phyloP scores from a whole-genome alignment of 2,797 vertebrate genomes.

The Dromococcyx pavoninus region DNA sequence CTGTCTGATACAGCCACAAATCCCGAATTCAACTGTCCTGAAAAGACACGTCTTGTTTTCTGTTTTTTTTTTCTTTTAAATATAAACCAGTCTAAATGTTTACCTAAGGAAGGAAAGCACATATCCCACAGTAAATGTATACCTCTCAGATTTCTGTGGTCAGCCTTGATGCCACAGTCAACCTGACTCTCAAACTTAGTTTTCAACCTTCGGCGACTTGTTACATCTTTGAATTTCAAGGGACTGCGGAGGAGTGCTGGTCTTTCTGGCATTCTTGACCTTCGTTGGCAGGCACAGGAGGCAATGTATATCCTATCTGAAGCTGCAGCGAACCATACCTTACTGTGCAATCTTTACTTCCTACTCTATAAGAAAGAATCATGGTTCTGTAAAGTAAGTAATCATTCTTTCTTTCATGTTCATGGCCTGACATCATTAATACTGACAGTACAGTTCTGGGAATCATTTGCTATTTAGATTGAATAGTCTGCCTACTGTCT shows the following conservation, averaged over 20 bases:
- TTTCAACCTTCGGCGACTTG: not conserved
- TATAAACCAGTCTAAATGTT: not conserved
- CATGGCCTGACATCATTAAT: conserved; percentile 24
- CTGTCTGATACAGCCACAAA: not conserved
- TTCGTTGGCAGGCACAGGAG: not conserved
- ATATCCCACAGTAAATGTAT: not conserved
- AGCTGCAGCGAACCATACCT: not conserved
- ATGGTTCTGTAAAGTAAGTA: not conserved
- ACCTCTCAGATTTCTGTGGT: not conserved
- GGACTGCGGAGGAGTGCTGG: not conserved
- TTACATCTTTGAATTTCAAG: not conserved
- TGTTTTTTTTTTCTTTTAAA: not conserved
- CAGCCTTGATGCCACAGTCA: not conserved
- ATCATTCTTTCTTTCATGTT: not conserved
- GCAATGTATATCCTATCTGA: rapidly evolving
- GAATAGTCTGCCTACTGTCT: not conserved
- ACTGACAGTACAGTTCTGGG: conserved; percentile 2
- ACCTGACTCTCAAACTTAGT: not conserved
- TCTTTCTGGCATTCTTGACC: not conserved
- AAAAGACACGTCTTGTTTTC: not conserved
- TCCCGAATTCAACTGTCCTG: not conserved
- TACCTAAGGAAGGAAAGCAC: not conserved
- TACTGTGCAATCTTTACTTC: not conserved
- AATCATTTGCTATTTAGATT: conserved; percentile 9
- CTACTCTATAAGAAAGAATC: not conserved